Base-by-base conservation (phyloP, 1,140 invertebrate species). In the Cotesia glomerata region DNA sequence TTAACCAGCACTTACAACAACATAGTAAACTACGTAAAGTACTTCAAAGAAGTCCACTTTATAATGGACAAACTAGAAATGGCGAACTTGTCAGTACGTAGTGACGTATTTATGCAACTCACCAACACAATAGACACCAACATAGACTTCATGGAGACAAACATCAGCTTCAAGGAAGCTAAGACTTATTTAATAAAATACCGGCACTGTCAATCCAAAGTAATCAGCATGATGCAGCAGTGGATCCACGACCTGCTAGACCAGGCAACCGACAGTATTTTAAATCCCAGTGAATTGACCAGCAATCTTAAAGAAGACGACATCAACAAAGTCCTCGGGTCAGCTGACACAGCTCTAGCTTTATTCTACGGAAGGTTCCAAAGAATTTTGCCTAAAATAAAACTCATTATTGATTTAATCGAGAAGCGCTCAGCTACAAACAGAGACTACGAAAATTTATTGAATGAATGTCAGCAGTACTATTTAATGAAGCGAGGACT, bases 331-430 rank as follows among this genome's bases (percentile, higher is more conserved):
- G 35, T 16, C 0, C 86, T 87, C 39, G 88, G 88, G 45, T 86
- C 81, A 45, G 75, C 89, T 0, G 94, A 96, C 80, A 92, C 95
- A 35, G 93, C 95, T 0, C 94, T 97, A 83, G 95, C 96, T 0
- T 84, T 97, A 1, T 97, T 96, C 81, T 98, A 98, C 84, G 96
- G 96, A 0, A 96, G 97, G 86, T 98, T 98, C 86, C 93, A 96
- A 85, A 93, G 95, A 0, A 93, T 94, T 69, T 92, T 96, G 0
- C 91, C 93, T 0, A 94, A 96, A 82, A 89, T 97, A 0, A 95
- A 92, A 78, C 89, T 91, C 56, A 89, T 98, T 4, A 93, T 97
- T 68, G 91, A 92, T 71, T 91, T 96, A 77, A 90, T 97, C 61
- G 96, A 98, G 84, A 87, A 90, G 5, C 89, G 95, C 73, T 88